These are phyloP conservation scores for Epizoanthus illoricatus DNA, from an alignment of 92 coral and sea anemone genomes.

Conservation along the genomic window DNA sequence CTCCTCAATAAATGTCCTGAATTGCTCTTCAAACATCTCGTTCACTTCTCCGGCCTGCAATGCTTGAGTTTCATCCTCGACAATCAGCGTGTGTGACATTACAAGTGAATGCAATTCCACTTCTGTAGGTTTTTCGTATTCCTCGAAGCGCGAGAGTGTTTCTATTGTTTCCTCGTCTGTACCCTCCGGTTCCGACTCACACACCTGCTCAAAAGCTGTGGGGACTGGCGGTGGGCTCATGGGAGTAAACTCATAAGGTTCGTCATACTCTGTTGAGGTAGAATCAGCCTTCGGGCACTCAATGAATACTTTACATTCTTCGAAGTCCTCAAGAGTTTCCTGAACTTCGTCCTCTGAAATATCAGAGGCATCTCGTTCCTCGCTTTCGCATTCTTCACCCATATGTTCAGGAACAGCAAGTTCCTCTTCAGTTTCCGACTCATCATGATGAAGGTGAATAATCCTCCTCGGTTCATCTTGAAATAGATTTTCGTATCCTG, in stretches of 20 bases:
- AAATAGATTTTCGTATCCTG: slow-evolving; percentile 34
- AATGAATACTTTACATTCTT: slow-evolving; percentile 34
- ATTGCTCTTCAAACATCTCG: slow-evolving; percentile 22
- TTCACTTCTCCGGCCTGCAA: slow-evolving; percentile 24
- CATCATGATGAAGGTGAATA: slow-evolving; percentile 15
- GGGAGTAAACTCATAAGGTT: slow-evolving; percentile 30
- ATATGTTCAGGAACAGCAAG: background rate
- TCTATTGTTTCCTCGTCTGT: slow-evolving; percentile 27
- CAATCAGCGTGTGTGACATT: slow-evolving; percentile 20
- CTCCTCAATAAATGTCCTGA: background rate
- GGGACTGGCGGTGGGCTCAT: slow-evolving; percentile 31
- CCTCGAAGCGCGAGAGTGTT: slow-evolving; percentile 23
- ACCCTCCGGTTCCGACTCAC: slow-evolving; percentile 34
- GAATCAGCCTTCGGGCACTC: slow-evolving; percentile 35
- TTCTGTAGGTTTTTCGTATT: slow-evolving; percentile 24
- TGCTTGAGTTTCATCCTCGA: slow-evolving; percentile 24
- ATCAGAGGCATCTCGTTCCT: slow-evolving; percentile 23
- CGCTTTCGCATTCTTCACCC: slow-evolving; percentile 24
- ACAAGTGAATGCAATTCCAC: slow-evolving; percentile 18
- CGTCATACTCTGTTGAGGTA: slow-evolving; percentile 25
- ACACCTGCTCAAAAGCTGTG: slow-evolving; percentile 35
- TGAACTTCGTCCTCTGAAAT: slow-evolving; percentile 39
- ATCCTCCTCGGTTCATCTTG: slow-evolving; percentile 34
- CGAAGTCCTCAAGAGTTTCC: slow-evolving; percentile 28
- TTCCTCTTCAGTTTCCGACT: slow-evolving; percentile 23